Evolutionary conservation across 53 echinoderm and acorn worm genomes (phyloP).

Genomic region (Astropecten irregularis): DNA sequence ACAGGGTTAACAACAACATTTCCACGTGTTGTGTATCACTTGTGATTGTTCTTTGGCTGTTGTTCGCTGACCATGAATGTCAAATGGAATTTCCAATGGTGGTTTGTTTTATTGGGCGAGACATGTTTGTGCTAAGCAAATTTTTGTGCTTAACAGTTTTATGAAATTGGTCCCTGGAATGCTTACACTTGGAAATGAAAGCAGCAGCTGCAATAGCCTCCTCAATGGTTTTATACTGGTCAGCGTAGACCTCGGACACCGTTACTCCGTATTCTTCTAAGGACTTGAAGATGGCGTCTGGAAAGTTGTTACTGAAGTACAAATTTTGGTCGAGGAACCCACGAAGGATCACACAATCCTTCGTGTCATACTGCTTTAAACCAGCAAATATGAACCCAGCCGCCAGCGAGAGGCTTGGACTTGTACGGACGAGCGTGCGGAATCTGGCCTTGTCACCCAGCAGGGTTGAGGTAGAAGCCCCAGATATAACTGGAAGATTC

Average conservation of each 20-base stretch:
- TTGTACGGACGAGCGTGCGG: conserved; percentile 42
- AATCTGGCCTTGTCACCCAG: conserved; percentile 34
- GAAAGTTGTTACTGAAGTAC: background rate
- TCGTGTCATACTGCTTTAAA: background rate
- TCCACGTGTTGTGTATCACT: too few species aligned
- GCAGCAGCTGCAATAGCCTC: background rate
- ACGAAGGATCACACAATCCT: background rate
- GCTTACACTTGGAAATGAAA: background rate
- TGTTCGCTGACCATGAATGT: too few species aligned
- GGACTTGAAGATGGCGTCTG: background rate
- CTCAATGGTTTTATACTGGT: background rate
- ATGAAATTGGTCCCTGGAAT: too few species aligned
- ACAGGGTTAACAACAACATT: too few species aligned
- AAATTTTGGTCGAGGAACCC: background rate
- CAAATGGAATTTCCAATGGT: too few species aligned
- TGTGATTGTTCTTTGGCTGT: too few species aligned
- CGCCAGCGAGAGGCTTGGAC: background rate
- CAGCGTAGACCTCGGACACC: background rate
- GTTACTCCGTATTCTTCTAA: background rate
- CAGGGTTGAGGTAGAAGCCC: background rate
- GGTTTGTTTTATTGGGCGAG: too few species aligned
- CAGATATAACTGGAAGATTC: conserved; percentile 71
- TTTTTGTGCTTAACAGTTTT: too few species aligned
- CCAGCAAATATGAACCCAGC: background rate
- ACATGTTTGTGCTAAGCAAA: too few species aligned